Conservation (phyloP, 2,113 vertebrate genomes). For the Verasper variegatus region DNA sequence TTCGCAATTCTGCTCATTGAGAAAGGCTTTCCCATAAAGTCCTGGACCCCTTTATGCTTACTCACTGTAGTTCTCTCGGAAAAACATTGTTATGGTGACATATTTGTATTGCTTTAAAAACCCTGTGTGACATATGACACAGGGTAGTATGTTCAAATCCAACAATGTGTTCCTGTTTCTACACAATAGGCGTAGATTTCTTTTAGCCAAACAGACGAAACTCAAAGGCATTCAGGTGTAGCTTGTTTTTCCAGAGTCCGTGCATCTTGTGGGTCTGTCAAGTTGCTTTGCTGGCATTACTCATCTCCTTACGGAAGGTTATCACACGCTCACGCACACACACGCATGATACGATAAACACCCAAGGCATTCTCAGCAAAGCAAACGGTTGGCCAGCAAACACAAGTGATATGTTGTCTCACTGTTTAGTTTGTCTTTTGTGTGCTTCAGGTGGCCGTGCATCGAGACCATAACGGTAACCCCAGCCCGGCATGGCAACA, state of each 20-base stretch:
- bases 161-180: constrained; percentile 24
- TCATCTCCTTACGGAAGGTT: neutral
- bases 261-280: too few species aligned
- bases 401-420: neutral
- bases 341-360: neutral
- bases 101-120: neutral
- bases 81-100: neutral
- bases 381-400: neutral
- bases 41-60: neutral
- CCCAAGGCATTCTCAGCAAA: neutral
- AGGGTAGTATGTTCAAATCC: neutral
- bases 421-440: neutral
- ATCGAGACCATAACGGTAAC: neutral
- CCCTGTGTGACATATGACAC: constrained; percentile 12
- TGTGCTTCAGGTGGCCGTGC: neutral
- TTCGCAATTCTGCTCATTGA: neutral
- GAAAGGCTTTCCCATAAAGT: neutral
- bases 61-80: neutral
- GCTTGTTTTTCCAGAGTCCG: constrained; percentile 4
- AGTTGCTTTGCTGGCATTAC: too few species aligned
- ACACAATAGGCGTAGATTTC: constrained; percentile 10
- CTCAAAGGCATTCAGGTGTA: constrained; percentile 31
- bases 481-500: neutral
- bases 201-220: too few species aligned
- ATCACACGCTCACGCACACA: neutral